A percentile compares a stretch with the other conserved stretches of the same genome.
phyloP scores from a whole-genome alignment of 2,888 invertebrate genomes.

The Desoria tigrina region DNA sequence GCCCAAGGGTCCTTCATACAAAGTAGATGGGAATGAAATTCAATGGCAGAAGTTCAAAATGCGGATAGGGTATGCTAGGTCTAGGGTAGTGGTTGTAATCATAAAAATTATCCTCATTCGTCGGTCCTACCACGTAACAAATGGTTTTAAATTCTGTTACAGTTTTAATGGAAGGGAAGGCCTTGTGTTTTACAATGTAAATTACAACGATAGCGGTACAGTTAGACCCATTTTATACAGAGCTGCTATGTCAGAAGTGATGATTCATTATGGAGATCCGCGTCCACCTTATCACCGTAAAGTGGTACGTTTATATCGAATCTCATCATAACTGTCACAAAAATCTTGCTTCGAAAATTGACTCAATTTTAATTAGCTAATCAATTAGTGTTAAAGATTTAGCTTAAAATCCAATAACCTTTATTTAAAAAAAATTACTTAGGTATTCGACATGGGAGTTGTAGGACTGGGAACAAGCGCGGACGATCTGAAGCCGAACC shows the following conservation, averaged over 20 bases:
- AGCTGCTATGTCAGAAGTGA: conserved; percentile 34
- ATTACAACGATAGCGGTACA: too few relatives aligned
- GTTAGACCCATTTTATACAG: too few relatives aligned
- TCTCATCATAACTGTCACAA: conserved; percentile 2
- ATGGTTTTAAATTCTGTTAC: too few relatives aligned
- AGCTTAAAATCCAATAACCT: too few relatives aligned
- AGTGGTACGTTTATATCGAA: conserved; percentile 5
- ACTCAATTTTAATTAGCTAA: background rate
- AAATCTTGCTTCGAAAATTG: background rate
- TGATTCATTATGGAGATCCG: conserved; percentile 21
- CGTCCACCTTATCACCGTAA: conserved; percentile 11
- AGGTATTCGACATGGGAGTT: conserved; percentile 42
- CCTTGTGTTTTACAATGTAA: too few relatives aligned
- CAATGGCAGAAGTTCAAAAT: too few relatives aligned
- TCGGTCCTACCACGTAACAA: conserved; percentile 34
- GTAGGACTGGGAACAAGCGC: conserved; percentile 27
- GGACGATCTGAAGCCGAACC: conserved; percentile 1
- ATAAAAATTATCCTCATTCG: conserved; percentile 28
- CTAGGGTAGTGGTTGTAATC: conserved; percentile 21
- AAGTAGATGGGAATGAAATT: conserved; percentile 11
- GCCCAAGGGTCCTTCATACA: conserved; percentile 17
- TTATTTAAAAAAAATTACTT: too few relatives aligned
- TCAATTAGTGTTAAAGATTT: conserved; percentile 29
- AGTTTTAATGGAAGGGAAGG: too few relatives aligned
- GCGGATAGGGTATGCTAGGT: background rate